Base-by-base conservation (phyloP, 1,140 invertebrate genomes). In the Orius laevigatus region DNA sequence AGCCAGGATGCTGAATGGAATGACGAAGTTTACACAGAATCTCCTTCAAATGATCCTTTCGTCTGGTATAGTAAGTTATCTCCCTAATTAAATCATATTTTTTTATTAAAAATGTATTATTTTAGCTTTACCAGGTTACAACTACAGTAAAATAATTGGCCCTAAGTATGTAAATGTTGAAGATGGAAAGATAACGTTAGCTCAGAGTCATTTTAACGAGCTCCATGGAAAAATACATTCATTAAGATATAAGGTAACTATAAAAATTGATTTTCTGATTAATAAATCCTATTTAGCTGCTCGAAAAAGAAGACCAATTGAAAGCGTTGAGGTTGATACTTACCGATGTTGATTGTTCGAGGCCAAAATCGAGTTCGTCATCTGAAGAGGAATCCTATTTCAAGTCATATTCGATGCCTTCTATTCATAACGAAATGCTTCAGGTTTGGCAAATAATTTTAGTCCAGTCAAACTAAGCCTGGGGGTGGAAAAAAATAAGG, bases 391-490 rank as follows among this genome's bases (percentile, higher is more conserved):
- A 76, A 56, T 74, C 77, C 53, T 97, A 97, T 66, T 98, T 98
- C 61, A 86, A 81, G 62, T 88, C 89, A 3, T 99, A 99, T 65
- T 84, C 90, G 50, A 91, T 98, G 68, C 96, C 93, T 71, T 84
- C 84, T 10, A 98, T 99, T 60, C 95, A 99, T 71, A 87, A 94
- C 67, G 90, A 89, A 61, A 93, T 93, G 88, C 65, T 93, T 9
- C 79, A 76, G 52, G 81, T 78, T 68, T 68, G 63, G 65, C 50
- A 43, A n/a, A n/a, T n/a, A n/a, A n/a, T n/a, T n/a, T n/a, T n/a
- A n/a, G n/a, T n/a, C n/a, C n/a, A n/a, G n/a, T n/a, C n/a, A n/a
- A n/a, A n/a, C n/a, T n/a, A n/a, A n/a, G n/a, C n/a, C n/a, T n/a
- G n/a, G n/a, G n/a, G n/a, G n/a, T n/a, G n/a, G n/a, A n/a, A n/a